phyloP scores from a whole-genome alignment of 2,113 vertebrate species.

The Aviceda subcristata region DNA sequence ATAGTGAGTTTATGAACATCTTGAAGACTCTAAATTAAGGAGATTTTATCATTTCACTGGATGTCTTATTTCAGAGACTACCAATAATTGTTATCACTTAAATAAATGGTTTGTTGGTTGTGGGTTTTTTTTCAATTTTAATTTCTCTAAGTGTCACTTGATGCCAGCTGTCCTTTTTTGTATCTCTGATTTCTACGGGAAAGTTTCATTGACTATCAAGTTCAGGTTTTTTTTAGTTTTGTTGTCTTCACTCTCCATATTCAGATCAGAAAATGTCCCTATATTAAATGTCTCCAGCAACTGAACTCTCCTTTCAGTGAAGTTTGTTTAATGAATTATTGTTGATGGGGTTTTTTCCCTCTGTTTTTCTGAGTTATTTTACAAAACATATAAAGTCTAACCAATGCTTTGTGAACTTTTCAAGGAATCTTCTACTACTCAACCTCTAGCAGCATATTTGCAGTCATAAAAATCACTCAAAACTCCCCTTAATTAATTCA shows the following conservation, averaged over 20 bases:
- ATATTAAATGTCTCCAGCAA: neutral
- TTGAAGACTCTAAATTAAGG: neutral
- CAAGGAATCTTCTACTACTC: neutral
- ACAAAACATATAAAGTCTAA: neutral
- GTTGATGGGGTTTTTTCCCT: neutral
- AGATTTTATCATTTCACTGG: neutral
- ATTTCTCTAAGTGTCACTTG: neutral
- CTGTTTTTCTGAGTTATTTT: neutral
- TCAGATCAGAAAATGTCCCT: neutral
- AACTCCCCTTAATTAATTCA: neutral
- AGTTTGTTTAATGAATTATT: neutral
- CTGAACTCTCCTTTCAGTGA: neutral
- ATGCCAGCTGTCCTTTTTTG: neutral
- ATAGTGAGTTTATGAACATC: neutral
- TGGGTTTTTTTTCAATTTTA: rapidly evolving
- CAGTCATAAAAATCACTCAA: neutral
- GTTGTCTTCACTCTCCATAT: neutral
- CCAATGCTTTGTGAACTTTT: neutral
- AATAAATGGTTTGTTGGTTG: neutral
- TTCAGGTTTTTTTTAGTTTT: rapidly evolving
- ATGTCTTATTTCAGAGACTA: neutral
- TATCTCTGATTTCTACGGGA: neutral
- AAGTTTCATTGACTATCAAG: neutral
- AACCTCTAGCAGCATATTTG: neutral
- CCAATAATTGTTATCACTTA: neutral